phyloP scores from a whole-genome alignment of 2,113 vertebrate species.

The Phylloscopus whistleri region DNA sequence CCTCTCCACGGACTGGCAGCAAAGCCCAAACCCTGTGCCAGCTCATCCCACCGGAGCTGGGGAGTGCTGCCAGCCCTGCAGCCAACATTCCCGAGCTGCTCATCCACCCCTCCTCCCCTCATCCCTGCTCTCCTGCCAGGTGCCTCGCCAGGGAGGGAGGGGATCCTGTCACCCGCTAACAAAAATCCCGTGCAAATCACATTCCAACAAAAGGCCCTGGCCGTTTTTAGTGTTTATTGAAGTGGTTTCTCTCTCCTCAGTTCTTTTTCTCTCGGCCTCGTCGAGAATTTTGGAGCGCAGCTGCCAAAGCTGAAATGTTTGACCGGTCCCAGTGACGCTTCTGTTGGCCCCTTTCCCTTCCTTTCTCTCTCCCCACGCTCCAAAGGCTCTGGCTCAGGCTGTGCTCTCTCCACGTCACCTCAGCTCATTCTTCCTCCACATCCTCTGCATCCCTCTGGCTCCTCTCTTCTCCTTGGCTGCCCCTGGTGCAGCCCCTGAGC shows the following conservation, averaged over 20 bases:
- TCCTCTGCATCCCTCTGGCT: neutral
- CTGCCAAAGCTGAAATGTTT: constrained; percentile 49
- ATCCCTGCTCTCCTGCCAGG: constrained; percentile 31
- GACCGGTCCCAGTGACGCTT: neutral
- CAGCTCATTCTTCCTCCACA: neutral
- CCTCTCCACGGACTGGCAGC: neutral
- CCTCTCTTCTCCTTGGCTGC: neutral
- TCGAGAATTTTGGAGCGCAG: neutral
- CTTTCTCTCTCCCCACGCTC: neutral
- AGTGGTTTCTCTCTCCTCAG: constrained; percentile 42
- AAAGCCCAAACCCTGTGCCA: neutral
- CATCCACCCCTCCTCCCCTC: constrained; percentile 2
- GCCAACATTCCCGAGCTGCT: neutral
- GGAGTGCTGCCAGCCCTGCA: neutral
- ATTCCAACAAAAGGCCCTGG: constrained; percentile 46
- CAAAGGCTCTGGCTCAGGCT: neutral
- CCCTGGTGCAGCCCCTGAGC: neutral
- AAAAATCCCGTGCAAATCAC: constrained; percentile 59
- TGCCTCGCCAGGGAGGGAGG: constrained; percentile 53
- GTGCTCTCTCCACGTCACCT: neutral
- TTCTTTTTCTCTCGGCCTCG: constrained; percentile 5
- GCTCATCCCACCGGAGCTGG: neutral
- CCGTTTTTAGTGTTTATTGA: constrained; percentile 50
- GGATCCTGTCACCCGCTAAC: constrained; percentile 39
- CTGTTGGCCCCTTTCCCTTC: constrained; percentile 45